These are phyloP conservation scores for Hucho hucho DNA, from an alignment of 2,113 vertebrate species.

Conservation along the genomic window DNA sequence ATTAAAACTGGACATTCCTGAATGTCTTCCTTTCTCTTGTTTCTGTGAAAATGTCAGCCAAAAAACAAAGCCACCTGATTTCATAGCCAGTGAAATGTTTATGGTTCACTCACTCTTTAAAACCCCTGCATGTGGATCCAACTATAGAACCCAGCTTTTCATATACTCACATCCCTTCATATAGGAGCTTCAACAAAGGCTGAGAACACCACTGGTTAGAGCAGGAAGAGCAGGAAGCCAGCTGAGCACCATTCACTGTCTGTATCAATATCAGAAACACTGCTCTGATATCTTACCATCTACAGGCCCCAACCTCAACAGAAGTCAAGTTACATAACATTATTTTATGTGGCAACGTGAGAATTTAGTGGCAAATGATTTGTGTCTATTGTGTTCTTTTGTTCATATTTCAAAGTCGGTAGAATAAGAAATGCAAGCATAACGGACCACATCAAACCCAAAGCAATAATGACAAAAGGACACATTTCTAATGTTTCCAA, in stretches of 20 bases:
- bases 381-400: no score
- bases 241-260: constrained; percentile 9
- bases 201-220: constrained; percentile 5
- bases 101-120: constrained; percentile 41
- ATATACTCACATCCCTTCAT: constrained; percentile 50
- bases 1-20: constrained; percentile 15
- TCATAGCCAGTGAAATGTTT: constrained; percentile 46
- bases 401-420: no score
- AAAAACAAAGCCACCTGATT: constrained; percentile 30
- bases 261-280: constrained; percentile 5
- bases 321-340: background rate
- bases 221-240: constrained; percentile 4
- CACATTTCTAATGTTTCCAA: background rate
- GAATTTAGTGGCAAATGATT: no score
- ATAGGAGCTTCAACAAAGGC: constrained; percentile 18
- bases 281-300: background rate
- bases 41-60: constrained; percentile 26
- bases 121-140: constrained; percentile 53
- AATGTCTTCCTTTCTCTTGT: constrained; percentile 9
- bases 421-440: background rate
- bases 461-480: background rate
- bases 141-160: constrained; percentile 43
- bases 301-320: background rate
- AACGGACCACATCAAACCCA: background rate
- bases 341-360: background rate